phyloP scores from a whole-genome alignment of 2,113 vertebrate species.

The Bombycilla garrulus region DNA sequence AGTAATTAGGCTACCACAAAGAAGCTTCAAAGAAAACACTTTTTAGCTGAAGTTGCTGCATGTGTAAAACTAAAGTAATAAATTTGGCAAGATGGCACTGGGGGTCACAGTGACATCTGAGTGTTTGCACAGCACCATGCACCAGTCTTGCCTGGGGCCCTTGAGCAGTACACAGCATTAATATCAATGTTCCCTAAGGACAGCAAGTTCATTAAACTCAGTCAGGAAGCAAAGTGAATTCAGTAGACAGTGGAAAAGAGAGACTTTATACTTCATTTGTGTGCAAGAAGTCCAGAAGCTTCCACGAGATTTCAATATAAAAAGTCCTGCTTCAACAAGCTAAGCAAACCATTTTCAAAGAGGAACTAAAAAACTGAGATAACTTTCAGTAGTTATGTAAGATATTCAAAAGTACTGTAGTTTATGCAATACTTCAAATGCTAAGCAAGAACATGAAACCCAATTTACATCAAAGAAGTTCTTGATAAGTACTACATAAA shows the following conservation, averaged over 20 bases:
- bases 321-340: not conserved
- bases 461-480: not conserved
- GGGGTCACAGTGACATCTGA: not conserved
- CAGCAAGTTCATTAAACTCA: constrained; percentile 15
- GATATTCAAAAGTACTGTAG: not conserved
- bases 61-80: not conserved
- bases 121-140: not conserved
- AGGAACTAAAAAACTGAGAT: not conserved
- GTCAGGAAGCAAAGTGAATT: not conserved
- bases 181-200: not conserved
- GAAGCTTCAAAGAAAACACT: not conserved
- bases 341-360: not conserved
- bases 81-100: not conserved
- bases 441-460: not conserved
- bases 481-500: not conserved
- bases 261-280: not conserved
- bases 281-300: not conserved
- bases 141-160: not conserved
- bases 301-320: not conserved
- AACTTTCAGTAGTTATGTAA: not conserved
- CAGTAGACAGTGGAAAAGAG: constrained; percentile 1
- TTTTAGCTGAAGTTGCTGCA: not conserved
- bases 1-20: fast-evolving
- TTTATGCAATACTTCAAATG: not conserved
- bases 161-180: not conserved